phyloP scores from a whole-genome alignment of 2,113 vertebrate genomes.

The Rutilus rutilus region DNA sequence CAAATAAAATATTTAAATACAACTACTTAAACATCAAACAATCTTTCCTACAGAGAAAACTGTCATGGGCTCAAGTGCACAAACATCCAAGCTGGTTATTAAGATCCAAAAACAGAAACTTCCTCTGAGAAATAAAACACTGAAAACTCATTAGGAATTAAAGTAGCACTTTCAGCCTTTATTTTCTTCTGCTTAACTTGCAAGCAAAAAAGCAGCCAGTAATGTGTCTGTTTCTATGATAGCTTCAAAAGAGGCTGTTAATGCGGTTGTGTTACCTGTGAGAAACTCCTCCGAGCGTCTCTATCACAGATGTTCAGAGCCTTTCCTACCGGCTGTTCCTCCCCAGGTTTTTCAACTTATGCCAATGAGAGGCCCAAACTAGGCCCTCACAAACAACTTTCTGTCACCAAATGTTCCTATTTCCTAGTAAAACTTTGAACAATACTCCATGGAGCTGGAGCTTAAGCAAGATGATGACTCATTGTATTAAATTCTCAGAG shows the following conservation, averaged over 20 bases:
- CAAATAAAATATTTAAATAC: slow-evolving; percentile 27
- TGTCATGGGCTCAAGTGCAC: not conserved
- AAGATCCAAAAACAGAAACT: slow-evolving; percentile 31
- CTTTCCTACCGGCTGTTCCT: slow-evolving; percentile 39
- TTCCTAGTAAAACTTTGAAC: slow-evolving; percentile 47
- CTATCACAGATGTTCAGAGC: slow-evolving; percentile 52
- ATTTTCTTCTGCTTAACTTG: slow-evolving; percentile 2
- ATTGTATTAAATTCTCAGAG: not conserved
- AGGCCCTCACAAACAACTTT: slow-evolving; percentile 26
- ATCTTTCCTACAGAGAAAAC: slow-evolving; percentile 7
- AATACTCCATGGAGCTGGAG: slow-evolving; percentile 21
- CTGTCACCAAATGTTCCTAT: slow-evolving; percentile 32
- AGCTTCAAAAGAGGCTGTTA: slow-evolving; percentile 27
- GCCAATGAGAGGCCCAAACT: slow-evolving; percentile 38
- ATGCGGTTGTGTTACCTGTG: slow-evolving; percentile 23
- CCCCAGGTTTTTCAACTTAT: slow-evolving; percentile 50
- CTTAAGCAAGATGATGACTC: slow-evolving; percentile 23
- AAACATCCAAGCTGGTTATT: slow-evolving; percentile 21
- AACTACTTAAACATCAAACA: slow-evolving; percentile 30
- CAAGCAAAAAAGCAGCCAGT: slow-evolving; percentile 32
- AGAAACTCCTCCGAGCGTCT: slow-evolving; percentile 22
- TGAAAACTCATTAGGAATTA: slow-evolving; percentile 32
- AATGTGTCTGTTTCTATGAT: slow-evolving; percentile 32
- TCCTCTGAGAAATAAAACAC: slow-evolving; percentile 26
- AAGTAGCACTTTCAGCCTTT: slow-evolving; percentile 3